Base-by-base conservation (phyloP, 2,888 invertebrate genomes). In the Acrocyrtus sp. region DNA sequence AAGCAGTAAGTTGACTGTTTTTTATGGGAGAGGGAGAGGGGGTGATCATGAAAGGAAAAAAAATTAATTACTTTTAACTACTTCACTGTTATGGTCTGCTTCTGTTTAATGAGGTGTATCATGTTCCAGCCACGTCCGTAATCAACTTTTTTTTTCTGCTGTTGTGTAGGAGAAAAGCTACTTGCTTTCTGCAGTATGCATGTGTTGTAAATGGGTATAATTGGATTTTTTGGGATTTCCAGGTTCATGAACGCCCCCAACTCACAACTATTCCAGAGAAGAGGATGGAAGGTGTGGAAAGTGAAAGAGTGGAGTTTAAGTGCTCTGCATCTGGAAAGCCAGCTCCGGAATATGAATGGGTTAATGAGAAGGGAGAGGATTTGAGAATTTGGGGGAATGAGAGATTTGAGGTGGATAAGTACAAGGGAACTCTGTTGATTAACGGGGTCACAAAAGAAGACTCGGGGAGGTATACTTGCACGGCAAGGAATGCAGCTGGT, bases 271-370 rank as follows among this genome's bases (percentile, higher is more conserved):
- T 88, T 76, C 87, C 88, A 57, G 83, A 86, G 2, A n/a, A n/a
- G n/a, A n/a, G n/a, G n/a, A 84, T 90, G 8, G 90, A 92, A 82
- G 91, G 93, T 3, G 88, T 92, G 43, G 95, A 96, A 85, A 94
- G 93, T 0, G 92, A 93, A 84, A 87, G 90, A 34, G 91, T 91
- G 34, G 88, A 89, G 1, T 89, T 93, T 41, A 87, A 88, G 61
- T 96, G 96, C 83, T 88, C 88, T 80, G 95, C 93, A 0, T 88
- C 86, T 48, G 95, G 95, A 19, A 95, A 94, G 83, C 96, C 96
- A 1, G 89, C 90, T n/a, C 95, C 96, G 51, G 89, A 88, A 66
- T 93, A 91, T 83, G 89, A 89, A 27, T 96, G 96, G 96, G 5
- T 5, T n/a, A 47, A 47, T n/a, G 47, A 47, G 47, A 6, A n/a